Evolutionary conservation across 2,113 vertebrate genomes (phyloP).

Genomic region (Okapia johnstoni): DNA sequence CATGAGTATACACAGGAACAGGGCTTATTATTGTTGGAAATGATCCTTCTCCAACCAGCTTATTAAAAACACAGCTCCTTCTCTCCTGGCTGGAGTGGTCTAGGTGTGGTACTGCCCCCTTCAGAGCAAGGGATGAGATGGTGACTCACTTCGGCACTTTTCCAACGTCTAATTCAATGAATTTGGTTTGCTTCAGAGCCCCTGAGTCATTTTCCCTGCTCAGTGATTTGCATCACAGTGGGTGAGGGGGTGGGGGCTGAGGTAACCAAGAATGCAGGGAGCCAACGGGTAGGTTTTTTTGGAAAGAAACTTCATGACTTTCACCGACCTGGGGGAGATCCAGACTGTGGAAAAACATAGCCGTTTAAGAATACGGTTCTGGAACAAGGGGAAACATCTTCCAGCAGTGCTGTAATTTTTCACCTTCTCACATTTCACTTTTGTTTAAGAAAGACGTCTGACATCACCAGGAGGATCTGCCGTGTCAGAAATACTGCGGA

Average conservation of each 20-base stretch:
- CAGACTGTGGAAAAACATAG: neutral
- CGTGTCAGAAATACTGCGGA: conserved; percentile 19
- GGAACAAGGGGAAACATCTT: conserved; percentile 8
- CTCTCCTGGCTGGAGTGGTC: neutral
- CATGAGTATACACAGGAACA: neutral
- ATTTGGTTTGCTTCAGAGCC: conserved; percentile 36
- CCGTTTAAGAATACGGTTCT: neutral
- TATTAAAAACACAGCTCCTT: neutral
- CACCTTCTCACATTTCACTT: conserved; percentile 53
- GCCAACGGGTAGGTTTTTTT: neutral
- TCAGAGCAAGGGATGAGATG: neutral
- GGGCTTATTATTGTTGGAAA: neutral
- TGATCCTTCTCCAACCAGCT: neutral
- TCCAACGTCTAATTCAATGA: conserved; percentile 50
- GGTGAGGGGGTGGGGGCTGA: neutral
- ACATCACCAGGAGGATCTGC: conserved; percentile 18
- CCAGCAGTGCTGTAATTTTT: neutral
- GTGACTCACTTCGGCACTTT: conserved; percentile 52
- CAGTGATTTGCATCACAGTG: conserved; percentile 37
- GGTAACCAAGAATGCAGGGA: neutral
- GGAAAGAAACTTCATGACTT: neutral
- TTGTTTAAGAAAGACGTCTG: conserved; percentile 48
- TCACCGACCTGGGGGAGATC: neutral
- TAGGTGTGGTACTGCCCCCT: conserved; percentile 6
- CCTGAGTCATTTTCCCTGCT: conserved; percentile 51